phyloP scores from a whole-genome alignment of 2,888 invertebrate genomes.

The Pandemis cinnamomeana region DNA sequence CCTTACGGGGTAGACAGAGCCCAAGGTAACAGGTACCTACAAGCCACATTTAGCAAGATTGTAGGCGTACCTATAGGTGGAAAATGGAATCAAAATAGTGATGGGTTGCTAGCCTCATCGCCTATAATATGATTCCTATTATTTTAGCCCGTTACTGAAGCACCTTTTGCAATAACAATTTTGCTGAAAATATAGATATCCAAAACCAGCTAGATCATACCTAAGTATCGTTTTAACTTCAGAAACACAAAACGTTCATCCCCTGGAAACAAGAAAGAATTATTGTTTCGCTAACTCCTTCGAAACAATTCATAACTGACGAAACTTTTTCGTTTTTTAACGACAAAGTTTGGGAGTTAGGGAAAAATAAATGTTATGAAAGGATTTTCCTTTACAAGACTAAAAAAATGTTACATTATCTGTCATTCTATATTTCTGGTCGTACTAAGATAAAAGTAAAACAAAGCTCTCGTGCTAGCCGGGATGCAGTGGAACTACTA shows the following conservation, averaged over 20 bases:
- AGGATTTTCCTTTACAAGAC: not conserved
- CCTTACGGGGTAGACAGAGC: no score
- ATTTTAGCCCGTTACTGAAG: no score
- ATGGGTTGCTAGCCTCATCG: no score
- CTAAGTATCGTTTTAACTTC: not conserved
- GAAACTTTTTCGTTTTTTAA: slow-evolving; percentile 7
- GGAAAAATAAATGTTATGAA: slow-evolving; percentile 5
- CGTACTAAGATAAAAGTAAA: no score
- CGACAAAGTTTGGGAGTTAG: not conserved
- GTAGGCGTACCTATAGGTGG: no score
- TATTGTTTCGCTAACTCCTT: slow-evolving; percentile 21
- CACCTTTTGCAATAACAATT: not conserved
- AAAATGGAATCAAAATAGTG: no score
- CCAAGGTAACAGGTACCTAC: no score
- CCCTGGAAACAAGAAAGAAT: slow-evolving; percentile 9
- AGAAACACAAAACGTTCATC: slow-evolving; percentile 3
- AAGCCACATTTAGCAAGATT: no score
- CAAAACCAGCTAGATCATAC: not conserved
- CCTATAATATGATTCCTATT: no score
- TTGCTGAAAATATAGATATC: not conserved
- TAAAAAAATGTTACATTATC: not conserved
- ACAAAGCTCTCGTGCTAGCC: no score
- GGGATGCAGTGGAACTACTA: no score
- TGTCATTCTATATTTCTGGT: not conserved
- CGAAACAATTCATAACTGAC: slow-evolving; percentile 8